Base-by-base conservation (phyloP, 2,113 vertebrate species). In the Myrmophylax atrothorax region DNA sequence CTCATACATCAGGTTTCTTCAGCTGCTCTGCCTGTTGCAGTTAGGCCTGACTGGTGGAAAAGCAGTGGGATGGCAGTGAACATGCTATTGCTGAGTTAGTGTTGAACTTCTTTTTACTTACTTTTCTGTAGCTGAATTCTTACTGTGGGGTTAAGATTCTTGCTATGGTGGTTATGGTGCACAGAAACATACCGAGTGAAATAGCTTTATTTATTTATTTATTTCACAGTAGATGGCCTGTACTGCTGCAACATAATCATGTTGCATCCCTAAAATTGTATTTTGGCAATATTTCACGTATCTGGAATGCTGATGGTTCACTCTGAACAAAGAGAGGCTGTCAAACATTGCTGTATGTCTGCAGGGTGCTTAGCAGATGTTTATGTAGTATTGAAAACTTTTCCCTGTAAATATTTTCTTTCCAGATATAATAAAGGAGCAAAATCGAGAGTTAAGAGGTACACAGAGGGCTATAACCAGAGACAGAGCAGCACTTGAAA, bases 401-500 rank as follows among this genome's bases (percentile, higher is more conserved):
- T 82, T 93, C 79, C 37, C 63, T 87, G 35, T 96, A 72, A 67
- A 93, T 97, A 40, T 96, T 95, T 97, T 88, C 80, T 96, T 95
- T 97, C 68, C 97, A 99, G 99, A 99, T 96, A 97, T 99, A 81
- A 99, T 99, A 98, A 99, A 98, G 97, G 99, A 99, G 77, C 99
- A 99, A 97, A 98, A 99, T 44, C 98, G 98, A 96, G 99, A 99
- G 96, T 96, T 99, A 95, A 98, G 99, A 83, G 98, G 99, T 70
- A 99, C 99, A n/a, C 99, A 99, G 98, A 99, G 99, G 91, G 98
- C 99, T 94, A 99, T 99, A 98, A 98, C 98, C 97, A 98, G 99
- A 98, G 99, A 99, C 93, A 98, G 99, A 97, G 96, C 98, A 81
- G 98, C 99, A 69, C 98, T 99, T 70, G 99, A 99, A 97, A 99